Percentiles rank a stretch among this genome's conserved stretches.
phyloP scores from a whole-genome alignment of 2,113 vertebrate species.

The Brachypteracias leptosomus region DNA sequence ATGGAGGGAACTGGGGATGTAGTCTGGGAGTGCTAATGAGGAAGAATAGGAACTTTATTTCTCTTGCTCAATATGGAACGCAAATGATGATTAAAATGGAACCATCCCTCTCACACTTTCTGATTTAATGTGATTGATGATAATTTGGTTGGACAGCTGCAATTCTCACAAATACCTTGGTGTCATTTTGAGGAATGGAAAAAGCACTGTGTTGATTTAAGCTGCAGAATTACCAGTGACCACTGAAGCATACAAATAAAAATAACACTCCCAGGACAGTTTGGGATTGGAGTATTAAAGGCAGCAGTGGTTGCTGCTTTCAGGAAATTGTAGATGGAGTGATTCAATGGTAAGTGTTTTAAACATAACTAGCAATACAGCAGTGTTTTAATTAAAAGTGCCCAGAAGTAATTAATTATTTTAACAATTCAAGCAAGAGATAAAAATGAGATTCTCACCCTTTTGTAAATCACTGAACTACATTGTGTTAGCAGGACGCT shows the following conservation, averaged over 20 bases:
- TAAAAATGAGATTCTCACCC: neutral
- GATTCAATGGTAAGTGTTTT: neutral
- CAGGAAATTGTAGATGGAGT: neutral
- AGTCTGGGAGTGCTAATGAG: neutral
- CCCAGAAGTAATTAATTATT: neutral
- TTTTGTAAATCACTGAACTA: neutral
- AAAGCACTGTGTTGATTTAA: neutral
- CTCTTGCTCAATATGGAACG: neutral
- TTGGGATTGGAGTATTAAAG: neutral
- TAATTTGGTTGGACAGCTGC: slow-evolving; percentile 5
- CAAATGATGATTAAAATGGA: neutral
- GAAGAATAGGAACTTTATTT: neutral
- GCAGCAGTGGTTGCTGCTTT: neutral
- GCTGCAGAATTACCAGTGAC: neutral
- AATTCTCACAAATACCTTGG: neutral
- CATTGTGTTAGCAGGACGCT: neutral
- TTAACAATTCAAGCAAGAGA: neutral
- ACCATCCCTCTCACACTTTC: neutral
- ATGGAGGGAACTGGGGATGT: neutral
- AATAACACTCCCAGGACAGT: neutral
- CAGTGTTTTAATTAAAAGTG: slow-evolving; percentile 16
- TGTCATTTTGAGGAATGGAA: slow-evolving; percentile 8
- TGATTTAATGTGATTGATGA: slow-evolving; percentile 3
- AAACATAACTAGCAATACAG: neutral
- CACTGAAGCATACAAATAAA: neutral